phyloP scores from a whole-genome alignment of 2,888 invertebrate species.

The Oithona nana region DNA sequence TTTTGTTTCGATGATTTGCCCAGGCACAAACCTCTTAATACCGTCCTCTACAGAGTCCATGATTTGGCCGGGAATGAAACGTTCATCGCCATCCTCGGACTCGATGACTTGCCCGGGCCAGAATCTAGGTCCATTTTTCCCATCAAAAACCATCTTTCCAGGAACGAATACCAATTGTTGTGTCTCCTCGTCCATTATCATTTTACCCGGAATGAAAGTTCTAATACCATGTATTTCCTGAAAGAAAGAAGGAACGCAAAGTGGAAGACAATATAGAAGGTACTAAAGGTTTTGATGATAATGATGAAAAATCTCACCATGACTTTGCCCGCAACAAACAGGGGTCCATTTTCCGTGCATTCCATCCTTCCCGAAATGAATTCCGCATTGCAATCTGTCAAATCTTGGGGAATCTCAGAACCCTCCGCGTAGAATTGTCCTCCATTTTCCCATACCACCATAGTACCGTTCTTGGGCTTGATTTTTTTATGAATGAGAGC shows the following conservation, averaged over 20 bases:
- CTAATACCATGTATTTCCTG: conserved; percentile 19
- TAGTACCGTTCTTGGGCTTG: conserved; percentile 14
- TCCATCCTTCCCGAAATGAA: conserved; percentile 41
- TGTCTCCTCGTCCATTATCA: conserved; percentile 16
- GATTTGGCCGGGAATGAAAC: conserved; percentile 54
- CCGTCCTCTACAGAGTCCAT: conserved; percentile 46
- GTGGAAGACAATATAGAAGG: no score
- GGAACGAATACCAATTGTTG: conserved; percentile 40
- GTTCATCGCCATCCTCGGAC: conserved; percentile 43
- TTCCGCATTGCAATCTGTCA: conserved; percentile 32
- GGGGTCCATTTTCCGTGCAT: conserved; percentile 30
- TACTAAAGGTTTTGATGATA: no score
- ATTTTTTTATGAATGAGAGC: conserved; percentile 10
- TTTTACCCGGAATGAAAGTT: conserved; percentile 22
- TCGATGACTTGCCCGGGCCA: conserved; percentile 57
- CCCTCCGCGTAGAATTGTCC: conserved; percentile 38
- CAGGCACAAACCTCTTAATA: conserved; percentile 43
- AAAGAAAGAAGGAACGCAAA: no score
- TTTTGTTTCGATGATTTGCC: conserved; percentile 48
- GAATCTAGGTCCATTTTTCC: conserved; percentile 47
- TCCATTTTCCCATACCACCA: conserved; percentile 18
- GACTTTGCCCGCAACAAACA: conserved; percentile 22
- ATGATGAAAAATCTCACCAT: no score
- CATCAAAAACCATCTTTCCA: conserved; percentile 43
- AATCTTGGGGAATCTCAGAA: conserved; percentile 38